Percentiles rank a stretch among this genome's conserved stretches.
Evolutionary conservation across 2,888 invertebrate species (phyloP).

Genomic region (Sabellastarte sp.): DNA sequence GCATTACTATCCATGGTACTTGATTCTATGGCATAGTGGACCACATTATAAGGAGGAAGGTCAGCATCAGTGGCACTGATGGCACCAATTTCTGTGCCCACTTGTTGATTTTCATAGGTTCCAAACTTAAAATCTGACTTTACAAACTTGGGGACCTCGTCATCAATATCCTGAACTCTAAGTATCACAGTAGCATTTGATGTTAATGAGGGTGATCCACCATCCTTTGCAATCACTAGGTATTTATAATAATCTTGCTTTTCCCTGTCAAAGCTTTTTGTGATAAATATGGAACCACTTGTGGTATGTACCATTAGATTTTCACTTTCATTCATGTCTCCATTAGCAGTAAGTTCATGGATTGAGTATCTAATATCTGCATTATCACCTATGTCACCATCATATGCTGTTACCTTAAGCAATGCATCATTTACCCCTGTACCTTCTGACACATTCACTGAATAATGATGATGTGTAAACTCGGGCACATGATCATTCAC

Average conservation of each 20-base stretch:
- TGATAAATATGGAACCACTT: slow-evolving; percentile 18
- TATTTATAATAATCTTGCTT: background rate
- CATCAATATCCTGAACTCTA: slow-evolving; percentile 38
- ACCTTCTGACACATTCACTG: slow-evolving; percentile 20
- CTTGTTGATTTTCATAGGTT: slow-evolving; percentile 21
- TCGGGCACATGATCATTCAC: slow-evolving; percentile 25
- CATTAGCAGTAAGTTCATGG: too few species aligned
- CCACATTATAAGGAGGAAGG: slow-evolving; percentile 11
- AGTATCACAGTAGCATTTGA: slow-evolving; percentile 38
- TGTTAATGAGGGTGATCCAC: slow-evolving; percentile 37
- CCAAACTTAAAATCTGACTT: slow-evolving; percentile 18
- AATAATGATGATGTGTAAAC: slow-evolving; percentile 18
- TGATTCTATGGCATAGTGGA: slow-evolving; percentile 17
- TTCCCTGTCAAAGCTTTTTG: slow-evolving; percentile 17
- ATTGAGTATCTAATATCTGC: slow-evolving; percentile 41
- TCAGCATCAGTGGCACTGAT: slow-evolving; percentile 25
- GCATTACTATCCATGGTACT: slow-evolving; percentile 1
- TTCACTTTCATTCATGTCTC: background rate
- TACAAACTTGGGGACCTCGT: slow-evolving; percentile 24
- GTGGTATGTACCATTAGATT: slow-evolving; percentile 13
- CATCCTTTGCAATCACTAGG: slow-evolving; percentile 41
- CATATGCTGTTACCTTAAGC: slow-evolving; percentile 20
- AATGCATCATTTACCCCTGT: slow-evolving; percentile 13
- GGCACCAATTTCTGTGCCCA: slow-evolving; percentile 15
- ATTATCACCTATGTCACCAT: slow-evolving; percentile 39